These are phyloP conservation scores for Enteromius viviparus DNA, from an alignment of 2,797 vertebrate genomes.

Conservation along the genomic window DNA sequence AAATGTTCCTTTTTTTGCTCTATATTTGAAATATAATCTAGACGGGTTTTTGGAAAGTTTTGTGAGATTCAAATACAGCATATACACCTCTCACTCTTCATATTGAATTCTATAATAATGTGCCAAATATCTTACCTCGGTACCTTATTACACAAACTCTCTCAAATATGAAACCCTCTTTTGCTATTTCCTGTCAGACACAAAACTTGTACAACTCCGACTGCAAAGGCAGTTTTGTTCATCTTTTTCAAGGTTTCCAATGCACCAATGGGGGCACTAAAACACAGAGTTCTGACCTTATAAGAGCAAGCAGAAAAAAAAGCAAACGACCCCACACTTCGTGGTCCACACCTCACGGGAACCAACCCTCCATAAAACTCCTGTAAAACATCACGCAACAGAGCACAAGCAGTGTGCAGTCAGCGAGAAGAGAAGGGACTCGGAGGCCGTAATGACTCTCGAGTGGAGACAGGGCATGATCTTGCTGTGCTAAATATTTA, in stretches of 20 bases:
- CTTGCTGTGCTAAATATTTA: slow-evolving; percentile 52
- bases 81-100: not conserved
- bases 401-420: slow-evolving; percentile 37
- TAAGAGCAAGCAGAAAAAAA: slow-evolving; percentile 37
- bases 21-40: not conserved
- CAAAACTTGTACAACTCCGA: not conserved
- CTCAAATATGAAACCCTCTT: slow-evolving; percentile 7
- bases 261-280: slow-evolving; percentile 33
- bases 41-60: not conserved
- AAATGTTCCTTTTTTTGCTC: not conserved
- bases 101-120: not conserved
- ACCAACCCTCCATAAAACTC: slow-evolving; percentile 38
- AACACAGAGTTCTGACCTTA: slow-evolving; percentile 31
- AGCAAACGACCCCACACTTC: slow-evolving; percentile 28
- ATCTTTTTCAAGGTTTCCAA: slow-evolving; percentile 5
- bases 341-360: slow-evolving; percentile 32
- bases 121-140: not conserved
- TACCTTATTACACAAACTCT: not conserved
- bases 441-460: slow-evolving; percentile 28
- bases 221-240: not conserved
- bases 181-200: not conserved
- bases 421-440: slow-evolving; percentile 9
- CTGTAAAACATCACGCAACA: slow-evolving; percentile 46
- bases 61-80: not conserved
- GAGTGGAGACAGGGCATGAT: slow-evolving; percentile 42